Percentiles rank a stretch among this genome's conserved stretches.
These are phyloP conservation scores for Alca torda DNA, from an alignment of 2,797 vertebrate species.

Conservation along the genomic window DNA sequence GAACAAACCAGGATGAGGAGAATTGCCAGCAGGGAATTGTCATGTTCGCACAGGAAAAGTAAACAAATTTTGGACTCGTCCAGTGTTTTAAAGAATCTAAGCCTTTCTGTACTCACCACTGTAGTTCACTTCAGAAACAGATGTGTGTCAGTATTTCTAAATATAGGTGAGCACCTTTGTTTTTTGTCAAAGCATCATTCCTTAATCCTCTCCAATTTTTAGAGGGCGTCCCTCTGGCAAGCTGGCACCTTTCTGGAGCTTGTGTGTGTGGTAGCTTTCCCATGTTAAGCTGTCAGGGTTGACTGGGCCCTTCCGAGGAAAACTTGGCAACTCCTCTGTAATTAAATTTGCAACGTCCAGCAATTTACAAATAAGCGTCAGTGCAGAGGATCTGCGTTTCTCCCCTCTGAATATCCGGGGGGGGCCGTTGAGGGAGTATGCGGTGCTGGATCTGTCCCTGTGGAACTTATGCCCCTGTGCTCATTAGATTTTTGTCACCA, in stretches of 20 bases:
- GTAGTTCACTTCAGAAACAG: neutral
- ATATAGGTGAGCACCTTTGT: neutral
- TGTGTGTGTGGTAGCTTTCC: neutral
- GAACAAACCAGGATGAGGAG: neutral
- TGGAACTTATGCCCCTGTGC: accelerated
- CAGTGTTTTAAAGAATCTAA: neutral
- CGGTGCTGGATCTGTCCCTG: neutral
- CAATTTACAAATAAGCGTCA: neutral
- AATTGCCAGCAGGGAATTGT: neutral
- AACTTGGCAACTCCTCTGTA: neutral
- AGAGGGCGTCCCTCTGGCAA: neutral
- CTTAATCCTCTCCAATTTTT: slow-evolving; percentile 1
- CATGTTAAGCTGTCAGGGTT: neutral
- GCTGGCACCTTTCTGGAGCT: neutral
- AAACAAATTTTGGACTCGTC: neutral
- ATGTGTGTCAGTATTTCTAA: neutral
- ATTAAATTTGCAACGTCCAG: slow-evolving; percentile 5
- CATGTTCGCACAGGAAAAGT: neutral
- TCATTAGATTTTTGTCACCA: neutral
- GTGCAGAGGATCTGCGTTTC: neutral
- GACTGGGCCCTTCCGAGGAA: neutral
- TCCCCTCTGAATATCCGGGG: neutral
- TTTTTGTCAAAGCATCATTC: neutral
- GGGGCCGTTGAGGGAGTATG: accelerated
- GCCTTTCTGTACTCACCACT: accelerated